Evolutionary conservation across 1,140 invertebrate species (phyloP), one percentile per base, ranked within the genome.

Genomic region (Antheraea mylitta): DNA sequence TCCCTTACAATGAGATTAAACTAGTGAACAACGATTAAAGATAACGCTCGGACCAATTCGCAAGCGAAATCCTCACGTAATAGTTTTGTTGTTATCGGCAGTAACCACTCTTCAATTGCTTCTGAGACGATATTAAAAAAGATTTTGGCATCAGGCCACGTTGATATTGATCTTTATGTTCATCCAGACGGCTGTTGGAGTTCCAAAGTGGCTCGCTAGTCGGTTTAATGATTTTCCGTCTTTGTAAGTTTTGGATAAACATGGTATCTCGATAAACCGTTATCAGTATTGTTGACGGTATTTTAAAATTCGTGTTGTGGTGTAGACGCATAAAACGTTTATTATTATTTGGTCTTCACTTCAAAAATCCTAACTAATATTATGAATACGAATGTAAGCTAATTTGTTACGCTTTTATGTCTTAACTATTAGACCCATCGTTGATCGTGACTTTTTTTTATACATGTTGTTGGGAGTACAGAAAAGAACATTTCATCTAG

Each of bases 121-220:
- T 87, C 83, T 85, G 81, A 79, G 84, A 84, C 81, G 85, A 92
- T 92, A 92, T 92, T 90, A 92, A 92, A 53, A 92, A 90, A 90
- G 87, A 90, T 90, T 82, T 90, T 92, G 89, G 89, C 89, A 89
- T 72, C 78, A 77, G 75, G 87, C 89, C 89, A 91, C 81, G 73
- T 53, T 83, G 89, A 91, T 91, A 90, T 90, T 87, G 87, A 91
- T 91, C 89, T 91, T 86, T 85, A 89, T 90, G 87, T 86, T 86
- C 82, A 81, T 83, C 87, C 86, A 88, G 87, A 88, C 87, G 82
- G 84, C 81, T 80, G 84, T 87, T 86, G 81, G 78, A 87, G 80
- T 86, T 83, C 80, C 81, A 79, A 86, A 90, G 87, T 89, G 81
- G 84, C 86, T 79, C 80, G 86, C 79, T 77, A 77, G 82, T 89